A percentile compares a stretch with the other conserved stretches of the same genome.
Evolutionary conservation across 2,888 invertebrate species (phyloP).

Genomic region (Octodonta nipae): DNA sequence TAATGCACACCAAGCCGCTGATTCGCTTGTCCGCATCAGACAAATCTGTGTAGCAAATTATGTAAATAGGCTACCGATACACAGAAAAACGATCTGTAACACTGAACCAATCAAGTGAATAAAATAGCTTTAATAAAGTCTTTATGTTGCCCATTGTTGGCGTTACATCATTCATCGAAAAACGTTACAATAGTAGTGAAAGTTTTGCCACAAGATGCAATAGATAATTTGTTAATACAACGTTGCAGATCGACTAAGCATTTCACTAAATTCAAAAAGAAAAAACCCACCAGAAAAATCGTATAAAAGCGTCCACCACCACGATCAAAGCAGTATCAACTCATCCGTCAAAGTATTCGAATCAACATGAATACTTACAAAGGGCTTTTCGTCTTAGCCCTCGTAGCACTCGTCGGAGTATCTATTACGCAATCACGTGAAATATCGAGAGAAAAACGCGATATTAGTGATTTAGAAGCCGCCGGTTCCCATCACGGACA

Average conservation of each 20-base stretch:
- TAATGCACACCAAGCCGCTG: not conserved
- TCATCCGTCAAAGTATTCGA: slow-evolving; percentile 2
- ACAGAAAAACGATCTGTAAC: slow-evolving; percentile 8
- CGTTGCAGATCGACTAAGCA: slow-evolving; percentile 25
- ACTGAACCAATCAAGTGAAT: slow-evolving; percentile 10
- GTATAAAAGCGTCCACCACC: slow-evolving; percentile 23
- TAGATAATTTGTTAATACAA: slow-evolving; percentile 27
- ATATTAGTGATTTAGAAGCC: slow-evolving; percentile 39
- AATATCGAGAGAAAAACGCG: slow-evolving; percentile 38
- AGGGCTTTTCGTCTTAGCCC: slow-evolving; percentile 57
- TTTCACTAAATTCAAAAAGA: slow-evolving; percentile 23
- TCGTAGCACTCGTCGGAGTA: slow-evolving; percentile 39
- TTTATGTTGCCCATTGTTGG: slow-evolving; percentile 11
- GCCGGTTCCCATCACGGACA: slow-evolving; percentile 39
- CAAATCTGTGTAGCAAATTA: slow-evolving; percentile 7
- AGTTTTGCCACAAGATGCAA: slow-evolving; percentile 31
- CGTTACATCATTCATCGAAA: slow-evolving; percentile 22
- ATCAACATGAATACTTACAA: slow-evolving; percentile 38
- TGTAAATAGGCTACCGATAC: slow-evolving; percentile 12
- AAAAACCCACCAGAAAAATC: slow-evolving; percentile 20
- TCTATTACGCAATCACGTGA: slow-evolving; percentile 40
- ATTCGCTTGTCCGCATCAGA: too few species aligned
- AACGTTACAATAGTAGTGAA: slow-evolving; percentile 23
- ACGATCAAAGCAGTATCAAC: slow-evolving; percentile 21
- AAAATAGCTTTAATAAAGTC: slow-evolving; percentile 12